A percentile compares a stretch with the other conserved stretches of the same genome.
phyloP scores from a whole-genome alignment of 1,140 invertebrate species.

The Plectrocnemia conspersa region DNA sequence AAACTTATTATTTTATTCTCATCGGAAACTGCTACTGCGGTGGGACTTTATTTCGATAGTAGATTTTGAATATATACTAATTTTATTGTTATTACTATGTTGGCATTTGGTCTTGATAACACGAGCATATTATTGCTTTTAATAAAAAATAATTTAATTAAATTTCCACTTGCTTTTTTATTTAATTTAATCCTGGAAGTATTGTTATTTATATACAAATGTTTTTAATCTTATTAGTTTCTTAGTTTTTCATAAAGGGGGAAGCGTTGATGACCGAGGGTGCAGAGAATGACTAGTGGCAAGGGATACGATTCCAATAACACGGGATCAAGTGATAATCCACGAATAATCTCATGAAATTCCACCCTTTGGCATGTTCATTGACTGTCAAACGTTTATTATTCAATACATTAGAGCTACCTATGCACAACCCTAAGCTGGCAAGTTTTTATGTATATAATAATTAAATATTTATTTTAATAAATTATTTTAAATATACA shows the following conservation, averaged over 20 bases:
- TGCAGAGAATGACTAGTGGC: slow-evolving; percentile 1
- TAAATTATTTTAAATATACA: background rate
- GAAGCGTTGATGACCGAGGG: background rate
- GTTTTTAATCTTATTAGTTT: no score
- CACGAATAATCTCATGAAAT: slow-evolving; percentile 9
- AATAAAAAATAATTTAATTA: no score
- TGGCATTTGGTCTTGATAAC: no score
- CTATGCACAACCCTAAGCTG: background rate
- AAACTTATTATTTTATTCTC: no score
- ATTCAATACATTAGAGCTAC: background rate
- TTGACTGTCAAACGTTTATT: background rate
- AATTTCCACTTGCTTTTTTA: no score
- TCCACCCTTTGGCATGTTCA: slow-evolving; percentile 12
- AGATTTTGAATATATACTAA: no score
- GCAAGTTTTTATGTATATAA: background rate
- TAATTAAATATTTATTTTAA: background rate
- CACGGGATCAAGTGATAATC: slow-evolving; percentile 20
- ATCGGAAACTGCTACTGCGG: no score
- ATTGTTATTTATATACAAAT: no score
- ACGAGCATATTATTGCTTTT: no score
- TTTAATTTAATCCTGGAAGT: no score
- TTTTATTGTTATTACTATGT: no score
- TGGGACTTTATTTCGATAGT: no score
- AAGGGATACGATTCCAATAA: slow-evolving; percentile 20
- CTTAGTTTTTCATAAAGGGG: background rate